Evolutionary conservation across 2,113 vertebrate genomes (phyloP), one percentile per base, ranked within the genome.

Genomic region (Natator depressus): DNA sequence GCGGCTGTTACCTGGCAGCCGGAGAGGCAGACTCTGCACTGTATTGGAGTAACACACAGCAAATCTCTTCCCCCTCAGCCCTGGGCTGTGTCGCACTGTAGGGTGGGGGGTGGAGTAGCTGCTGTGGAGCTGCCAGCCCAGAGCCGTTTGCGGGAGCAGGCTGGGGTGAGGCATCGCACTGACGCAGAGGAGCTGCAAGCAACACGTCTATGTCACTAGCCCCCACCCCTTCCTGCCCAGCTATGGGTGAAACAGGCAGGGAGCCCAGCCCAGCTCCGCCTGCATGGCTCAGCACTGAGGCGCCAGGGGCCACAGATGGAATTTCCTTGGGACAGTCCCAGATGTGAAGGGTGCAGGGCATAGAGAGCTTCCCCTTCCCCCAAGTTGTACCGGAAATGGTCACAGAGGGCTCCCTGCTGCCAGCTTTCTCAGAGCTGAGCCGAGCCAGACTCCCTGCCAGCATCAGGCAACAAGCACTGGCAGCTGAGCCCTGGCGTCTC

Each of bases 141-240:
- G 35, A 0, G 65, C 17, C n/a, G 14, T 65, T 65, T 7, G 4
- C 17, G n/a, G 65, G 57, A 69, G 35, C 0, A 1, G 75, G 38
- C n/a, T 0, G 8, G 42, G 59, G 5, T 38, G 47, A 54, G 78
- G 42, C 27, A 22, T 50, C 3, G 29, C 38, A 38, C 38, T 46
- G 38, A 75, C 10, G 9, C 72, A 42, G 72, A 42, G 72, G 5
- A 13, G 20, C 38, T 42, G 22, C 38, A 12, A 76, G 72, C 69
- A 19, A 42, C 10, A 14, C 1, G 75, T 25, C 25, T 75, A 22
- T 25, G 75, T 47, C 42, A 78, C 35, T n/a, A 69, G 35, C 14
- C 17, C n/a, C 65, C 14, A 42, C 59, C 59, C 29, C 29, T 3
- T 9, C 57, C 22, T 27, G 10, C 11, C 4, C 31, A 17, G 62